phyloP scores from a whole-genome alignment of 2,888 invertebrate genomes.

The Sclerodermus sp. region DNA sequence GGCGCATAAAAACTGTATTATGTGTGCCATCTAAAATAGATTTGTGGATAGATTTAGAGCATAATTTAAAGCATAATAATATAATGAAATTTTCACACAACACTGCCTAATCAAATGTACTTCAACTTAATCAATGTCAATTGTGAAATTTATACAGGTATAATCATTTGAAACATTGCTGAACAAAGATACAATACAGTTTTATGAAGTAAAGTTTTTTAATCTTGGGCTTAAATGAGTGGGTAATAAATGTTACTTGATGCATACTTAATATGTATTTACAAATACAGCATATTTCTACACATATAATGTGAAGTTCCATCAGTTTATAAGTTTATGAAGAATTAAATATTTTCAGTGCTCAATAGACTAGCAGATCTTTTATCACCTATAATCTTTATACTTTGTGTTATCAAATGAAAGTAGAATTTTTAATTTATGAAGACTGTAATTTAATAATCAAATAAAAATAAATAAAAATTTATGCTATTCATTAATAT shows the following conservation, averaged over 20 bases:
- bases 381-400: too few relatives aligned
- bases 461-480: conserved; percentile 28
- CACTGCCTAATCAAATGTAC: conserved; percentile 33
- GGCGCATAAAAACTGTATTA: conserved; percentile 30
- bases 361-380: too few relatives aligned
- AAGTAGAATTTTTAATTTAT: too few relatives aligned
- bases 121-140: conserved; percentile 15
- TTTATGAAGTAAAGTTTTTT: conserved; percentile 19
- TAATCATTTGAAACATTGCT: conserved; percentile 6
- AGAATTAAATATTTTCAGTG: too few relatives aligned
- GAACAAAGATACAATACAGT: conserved; percentile 7
- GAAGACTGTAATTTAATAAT: conserved; percentile 38
- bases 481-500: conserved; percentile 28
- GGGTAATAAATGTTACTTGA: conserved; percentile 22
- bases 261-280: conserved; percentile 23
- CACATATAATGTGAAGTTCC: conserved; percentile 22
- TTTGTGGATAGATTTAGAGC: conserved; percentile 43
- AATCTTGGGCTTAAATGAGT: conserved; percentile 20
- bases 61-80: conserved; percentile 35
- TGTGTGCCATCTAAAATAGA: conserved; percentile 45
- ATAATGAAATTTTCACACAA: conserved; percentile 32
- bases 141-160: conserved; percentile 10
- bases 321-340: conserved; percentile 14
- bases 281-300: conserved; percentile 21
- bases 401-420: too few relatives aligned